Percentiles rank a stretch among this genome's conserved stretches.
Conservation (phyloP, 2,113 vertebrate species). For the Nesogale talazaci region DNA sequence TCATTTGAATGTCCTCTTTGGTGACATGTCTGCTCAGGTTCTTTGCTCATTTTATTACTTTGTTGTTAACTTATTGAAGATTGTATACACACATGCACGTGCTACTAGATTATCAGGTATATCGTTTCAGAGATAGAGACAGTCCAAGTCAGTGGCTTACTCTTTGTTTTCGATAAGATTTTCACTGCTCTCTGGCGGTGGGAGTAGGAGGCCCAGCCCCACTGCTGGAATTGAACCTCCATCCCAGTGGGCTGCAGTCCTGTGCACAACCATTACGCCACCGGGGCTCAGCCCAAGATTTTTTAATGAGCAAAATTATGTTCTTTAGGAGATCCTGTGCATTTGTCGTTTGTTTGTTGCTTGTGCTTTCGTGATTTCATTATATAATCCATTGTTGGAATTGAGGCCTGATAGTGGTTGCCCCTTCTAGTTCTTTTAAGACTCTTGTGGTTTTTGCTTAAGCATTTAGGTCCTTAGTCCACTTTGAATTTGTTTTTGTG, state of each 20-base stretch:
- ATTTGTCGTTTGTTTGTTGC: not conserved
- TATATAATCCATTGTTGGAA: not conserved
- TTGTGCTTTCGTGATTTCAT: not conserved
- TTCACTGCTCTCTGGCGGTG: no score
- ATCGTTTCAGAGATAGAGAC: not conserved
- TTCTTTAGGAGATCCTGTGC: not conserved
- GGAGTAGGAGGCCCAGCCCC: no score
- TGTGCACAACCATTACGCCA: no score
- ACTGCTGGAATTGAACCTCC: no score
- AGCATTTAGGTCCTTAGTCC: not conserved
- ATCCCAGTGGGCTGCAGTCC: no score
- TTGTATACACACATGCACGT: no score
- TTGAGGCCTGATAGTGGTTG: not conserved
- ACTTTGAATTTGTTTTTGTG: not conserved
- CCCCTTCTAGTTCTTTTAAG: not conserved
- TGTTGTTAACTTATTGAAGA: no score
- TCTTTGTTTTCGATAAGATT: not conserved
- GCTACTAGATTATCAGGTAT: not conserved
- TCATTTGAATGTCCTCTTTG: no score
- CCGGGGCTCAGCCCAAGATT: no score
- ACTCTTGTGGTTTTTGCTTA: not conserved
- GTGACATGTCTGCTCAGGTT: no score
- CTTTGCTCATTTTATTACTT: no score
- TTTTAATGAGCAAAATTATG: not conserved
- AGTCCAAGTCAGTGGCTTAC: not conserved